Evolutionary conservation across 2,888 invertebrate genomes (phyloP).

Genomic region (Melanostoma scalare): DNA sequence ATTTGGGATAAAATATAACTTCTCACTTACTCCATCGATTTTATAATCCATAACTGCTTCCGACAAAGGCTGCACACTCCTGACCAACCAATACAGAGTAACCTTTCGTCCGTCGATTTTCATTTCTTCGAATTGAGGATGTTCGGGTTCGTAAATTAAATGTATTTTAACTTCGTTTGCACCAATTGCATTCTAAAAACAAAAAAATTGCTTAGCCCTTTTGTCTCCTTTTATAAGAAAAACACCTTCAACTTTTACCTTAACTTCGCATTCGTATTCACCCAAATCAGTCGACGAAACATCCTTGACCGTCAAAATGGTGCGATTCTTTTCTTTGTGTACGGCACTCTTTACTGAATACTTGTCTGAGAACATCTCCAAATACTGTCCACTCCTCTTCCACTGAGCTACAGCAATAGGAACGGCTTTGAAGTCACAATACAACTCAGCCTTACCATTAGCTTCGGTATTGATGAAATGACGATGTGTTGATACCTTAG

Average conservation of each 20-base stretch:
- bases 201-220: neutral
- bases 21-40: conserved; percentile 77
- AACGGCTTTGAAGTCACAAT: conserved; percentile 79
- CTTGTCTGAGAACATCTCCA: conserved; percentile 77
- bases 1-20: neutral
- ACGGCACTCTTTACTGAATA: conserved; percentile 82
- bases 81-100: conserved; percentile 79
- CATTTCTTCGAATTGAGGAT: conserved; percentile 78
- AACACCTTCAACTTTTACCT: conserved; percentile 68
- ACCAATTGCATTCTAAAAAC: conserved; percentile 77
- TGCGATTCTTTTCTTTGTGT: conserved; percentile 79
- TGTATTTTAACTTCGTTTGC: conserved; percentile 76
- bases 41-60: conserved; percentile 80
- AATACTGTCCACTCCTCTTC: conserved; percentile 76
- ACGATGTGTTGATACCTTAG: conserved; percentile 79
- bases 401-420: conserved; percentile 78
- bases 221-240: conserved; percentile 82
- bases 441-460: conserved; percentile 77
- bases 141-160: conserved; percentile 79
- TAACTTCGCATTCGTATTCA: conserved; percentile 88
- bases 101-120: conserved; percentile 77
- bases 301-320: conserved; percentile 86
- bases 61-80: conserved; percentile 79
- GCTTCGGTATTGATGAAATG: conserved; percentile 79
- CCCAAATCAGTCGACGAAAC: conserved; percentile 88